These are phyloP conservation scores for Callimorpha dominula DNA, from an alignment of 2,888 invertebrate species.

Conservation along the genomic window DNA sequence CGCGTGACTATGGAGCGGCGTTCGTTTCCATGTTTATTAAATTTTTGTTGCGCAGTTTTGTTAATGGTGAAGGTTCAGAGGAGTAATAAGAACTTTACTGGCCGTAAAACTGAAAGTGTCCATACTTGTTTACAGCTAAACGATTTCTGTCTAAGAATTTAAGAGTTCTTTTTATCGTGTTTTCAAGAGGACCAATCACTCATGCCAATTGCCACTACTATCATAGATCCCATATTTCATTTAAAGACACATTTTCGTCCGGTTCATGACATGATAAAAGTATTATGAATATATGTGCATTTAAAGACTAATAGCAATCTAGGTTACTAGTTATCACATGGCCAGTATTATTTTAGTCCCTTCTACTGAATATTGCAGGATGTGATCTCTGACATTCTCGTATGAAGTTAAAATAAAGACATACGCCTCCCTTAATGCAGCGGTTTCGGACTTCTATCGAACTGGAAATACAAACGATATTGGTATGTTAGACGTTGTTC, in stretches of 20 bases:
- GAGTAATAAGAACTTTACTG: conserved; percentile 1
- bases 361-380: too few relatives aligned
- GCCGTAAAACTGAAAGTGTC: conserved; percentile 14
- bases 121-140: conserved; percentile 4
- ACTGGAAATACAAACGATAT: not conserved
- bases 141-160: not conserved
- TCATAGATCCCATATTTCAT: not conserved
- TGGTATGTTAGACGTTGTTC: not conserved
- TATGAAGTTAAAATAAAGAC: not conserved
- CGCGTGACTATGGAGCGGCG: conserved; percentile 54
- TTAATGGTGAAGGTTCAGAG: conserved; percentile 13
- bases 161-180: not conserved
- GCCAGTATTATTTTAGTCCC: not conserved
- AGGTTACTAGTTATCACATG: not conserved
- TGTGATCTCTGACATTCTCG: not conserved
- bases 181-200: not conserved
- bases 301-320: not conserved
- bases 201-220: not conserved
- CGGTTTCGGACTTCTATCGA: not conserved
- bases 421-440: not conserved
- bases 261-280: not conserved
- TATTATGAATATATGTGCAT: not conserved
- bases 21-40: conserved; percentile 46
- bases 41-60: conserved; percentile 34
- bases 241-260: not conserved